Percentiles rank a stretch among this genome's conserved stretches.
phyloP scores from a whole-genome alignment of 2,888 invertebrate genomes.

The Drosophila helvetica region DNA sequence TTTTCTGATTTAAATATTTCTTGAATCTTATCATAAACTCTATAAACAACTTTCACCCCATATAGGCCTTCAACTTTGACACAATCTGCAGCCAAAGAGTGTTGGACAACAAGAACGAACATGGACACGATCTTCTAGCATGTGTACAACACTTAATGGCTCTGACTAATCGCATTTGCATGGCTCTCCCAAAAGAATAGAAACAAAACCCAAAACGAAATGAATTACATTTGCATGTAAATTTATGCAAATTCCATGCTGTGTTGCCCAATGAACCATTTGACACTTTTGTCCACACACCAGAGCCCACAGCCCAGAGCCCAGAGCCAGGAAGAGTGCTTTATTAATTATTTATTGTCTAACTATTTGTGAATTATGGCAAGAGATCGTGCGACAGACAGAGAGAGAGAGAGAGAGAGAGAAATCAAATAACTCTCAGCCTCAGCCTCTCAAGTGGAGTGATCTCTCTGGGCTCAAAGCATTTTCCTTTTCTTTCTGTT shows the following conservation, averaged over 20 bases:
- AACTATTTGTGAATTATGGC: constrained; percentile 68
- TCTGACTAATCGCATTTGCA: constrained; percentile 40
- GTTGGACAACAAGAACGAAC: constrained; percentile 40
- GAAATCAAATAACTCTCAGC: constrained; percentile 16
- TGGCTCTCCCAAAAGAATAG: constrained; percentile 25
- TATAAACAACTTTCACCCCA: neutral
- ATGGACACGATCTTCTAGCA: constrained; percentile 24
- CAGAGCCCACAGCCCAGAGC: neutral
- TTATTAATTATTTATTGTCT: constrained; percentile 74
- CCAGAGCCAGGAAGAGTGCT: constrained; percentile 41
- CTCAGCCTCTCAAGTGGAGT: constrained; percentile 23
- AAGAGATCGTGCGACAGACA: constrained; percentile 21
- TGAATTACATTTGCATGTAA: constrained; percentile 55
- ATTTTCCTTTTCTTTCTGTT: constrained; percentile 60
- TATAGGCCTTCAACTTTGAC: neutral
- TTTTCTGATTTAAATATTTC: constrained; percentile 9
- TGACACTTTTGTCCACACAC: constrained; percentile 72
- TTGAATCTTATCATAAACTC: neutral
- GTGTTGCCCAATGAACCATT: constrained; percentile 71
- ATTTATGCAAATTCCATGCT: constrained; percentile 72
- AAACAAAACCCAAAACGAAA: constrained; percentile 38
- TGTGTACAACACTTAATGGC: constrained; percentile 32
- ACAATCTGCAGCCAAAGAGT: constrained; percentile 12
- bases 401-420: constrained; percentile 36
- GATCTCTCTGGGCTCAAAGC: constrained; percentile 46